phyloP scores from a whole-genome alignment of 1,140 invertebrate genomes.

The Zaprionus tsacasi region DNA sequence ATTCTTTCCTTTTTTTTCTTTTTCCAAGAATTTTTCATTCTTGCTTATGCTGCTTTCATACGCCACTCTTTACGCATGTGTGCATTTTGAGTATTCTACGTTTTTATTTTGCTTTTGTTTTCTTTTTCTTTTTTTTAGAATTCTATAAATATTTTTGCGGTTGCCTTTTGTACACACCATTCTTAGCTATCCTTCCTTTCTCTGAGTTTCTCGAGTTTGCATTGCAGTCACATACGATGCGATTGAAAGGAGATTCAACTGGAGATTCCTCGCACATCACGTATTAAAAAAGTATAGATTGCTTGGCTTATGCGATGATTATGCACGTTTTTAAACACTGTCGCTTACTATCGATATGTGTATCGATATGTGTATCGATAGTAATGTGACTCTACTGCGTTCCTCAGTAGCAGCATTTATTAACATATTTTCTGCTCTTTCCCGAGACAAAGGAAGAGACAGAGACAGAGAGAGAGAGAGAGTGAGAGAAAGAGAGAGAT shows the following conservation, averaged over 20 bases:
- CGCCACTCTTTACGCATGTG: conserved; percentile 72
- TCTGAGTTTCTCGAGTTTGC: conserved; percentile 56
- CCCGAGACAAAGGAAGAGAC: too few species aligned
- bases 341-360: neutral
- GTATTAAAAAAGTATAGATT: neutral
- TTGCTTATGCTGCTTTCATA: neutral
- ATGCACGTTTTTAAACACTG: neutral
- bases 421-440: conserved; percentile 39
- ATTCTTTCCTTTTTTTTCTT: neutral
- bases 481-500: neutral
- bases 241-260: neutral
- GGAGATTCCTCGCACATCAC: too few species aligned
- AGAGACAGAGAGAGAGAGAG: too few species aligned
- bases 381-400: neutral
- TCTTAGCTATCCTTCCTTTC: neutral
- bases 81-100: conserved; percentile 64
- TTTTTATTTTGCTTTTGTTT: conserved; percentile 42
- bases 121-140: conserved; percentile 49
- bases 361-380: neutral
- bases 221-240: conserved; percentile 54
- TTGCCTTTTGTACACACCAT: conserved; percentile 43
- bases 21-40: conserved; percentile 13
- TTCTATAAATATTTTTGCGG: conserved; percentile 78
- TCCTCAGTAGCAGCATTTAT: conserved; percentile 42
- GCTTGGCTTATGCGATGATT: neutral